Evolutionary conservation across 2,888 invertebrate genomes (phyloP).

Genomic region (Pyralis farinalis): DNA sequence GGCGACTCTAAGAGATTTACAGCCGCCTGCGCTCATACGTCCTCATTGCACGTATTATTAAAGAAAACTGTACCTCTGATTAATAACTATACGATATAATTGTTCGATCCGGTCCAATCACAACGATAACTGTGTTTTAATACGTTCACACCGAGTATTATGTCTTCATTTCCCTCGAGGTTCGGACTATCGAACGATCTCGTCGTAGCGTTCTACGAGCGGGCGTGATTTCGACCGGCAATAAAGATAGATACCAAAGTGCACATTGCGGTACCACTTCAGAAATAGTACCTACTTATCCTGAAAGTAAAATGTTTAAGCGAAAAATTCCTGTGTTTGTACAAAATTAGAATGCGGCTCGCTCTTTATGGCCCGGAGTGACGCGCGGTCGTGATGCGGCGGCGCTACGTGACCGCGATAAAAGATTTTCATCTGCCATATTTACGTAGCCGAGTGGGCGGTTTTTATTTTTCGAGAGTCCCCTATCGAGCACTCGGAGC

Average conservation of each 20-base stretch:
- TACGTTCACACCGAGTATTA: constrained; percentile 59
- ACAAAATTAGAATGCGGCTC: constrained; percentile 75
- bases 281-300: constrained; percentile 49
- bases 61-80: constrained; percentile 63
- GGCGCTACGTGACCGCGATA: constrained; percentile 78
- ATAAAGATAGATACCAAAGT: constrained; percentile 61
- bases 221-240: constrained; percentile 59
- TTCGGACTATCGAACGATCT: constrained; percentile 45
- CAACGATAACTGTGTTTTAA: constrained; percentile 53
- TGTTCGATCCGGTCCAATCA: constrained; percentile 59
- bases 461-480: constrained; percentile 77
- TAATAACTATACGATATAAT: constrained; percentile 67
- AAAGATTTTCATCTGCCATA: constrained; percentile 81
- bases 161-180: constrained; percentile 53
- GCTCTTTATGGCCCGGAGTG: constrained; percentile 73
- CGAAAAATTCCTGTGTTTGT: constrained; percentile 71
- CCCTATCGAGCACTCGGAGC: constrained; percentile 51
- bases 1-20: constrained; percentile 64
- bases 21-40: constrained; percentile 57
- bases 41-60: constrained; percentile 75
- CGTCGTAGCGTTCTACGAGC: constrained; percentile 27
- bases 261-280: constrained; percentile 47
- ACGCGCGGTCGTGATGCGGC: constrained; percentile 76
- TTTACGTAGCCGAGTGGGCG: constrained; percentile 78
- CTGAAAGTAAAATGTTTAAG: constrained; percentile 47